Conservation (phyloP, 2,797 vertebrate species). For the Sebastes iracundus region DNA sequence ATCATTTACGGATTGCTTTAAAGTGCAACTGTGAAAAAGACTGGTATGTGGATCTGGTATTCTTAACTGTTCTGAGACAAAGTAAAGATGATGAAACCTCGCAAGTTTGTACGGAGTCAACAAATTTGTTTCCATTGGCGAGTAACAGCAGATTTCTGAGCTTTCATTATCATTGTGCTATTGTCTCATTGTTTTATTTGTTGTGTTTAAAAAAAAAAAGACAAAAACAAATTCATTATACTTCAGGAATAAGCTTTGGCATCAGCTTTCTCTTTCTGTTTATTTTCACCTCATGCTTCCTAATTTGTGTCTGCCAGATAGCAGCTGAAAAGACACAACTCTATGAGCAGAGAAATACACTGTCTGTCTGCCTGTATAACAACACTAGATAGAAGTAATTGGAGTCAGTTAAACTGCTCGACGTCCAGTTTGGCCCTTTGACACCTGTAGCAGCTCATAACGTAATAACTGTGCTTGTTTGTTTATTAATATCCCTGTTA, state of each 20-base stretch:
- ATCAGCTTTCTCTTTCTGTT: constrained; percentile 19
- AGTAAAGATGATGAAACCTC: neutral
- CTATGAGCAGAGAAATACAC: neutral
- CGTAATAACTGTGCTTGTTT: no score
- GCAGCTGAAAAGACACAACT: neutral
- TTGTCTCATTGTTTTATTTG: constrained; percentile 3
- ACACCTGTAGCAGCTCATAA: neutral
- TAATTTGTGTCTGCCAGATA: constrained; percentile 4
- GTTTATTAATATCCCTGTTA: no score
- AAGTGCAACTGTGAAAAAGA: neutral
- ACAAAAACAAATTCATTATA: constrained; percentile 1
- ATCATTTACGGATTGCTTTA: constrained; percentile 15
- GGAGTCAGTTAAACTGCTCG: neutral
- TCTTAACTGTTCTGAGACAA: neutral
- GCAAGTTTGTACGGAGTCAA: neutral
- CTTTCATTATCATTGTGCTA: constrained; percentile 4
- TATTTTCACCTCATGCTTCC: constrained; percentile 6
- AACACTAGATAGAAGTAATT: constrained; percentile 18
- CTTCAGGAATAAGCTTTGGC: neutral
- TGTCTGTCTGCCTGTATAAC: neutral
- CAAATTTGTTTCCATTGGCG: neutral
- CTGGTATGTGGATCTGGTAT: neutral
- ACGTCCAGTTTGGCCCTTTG: neutral
- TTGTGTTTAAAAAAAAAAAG: neutral
- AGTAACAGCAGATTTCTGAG: neutral